Base-by-base conservation (phyloP, 2,888 invertebrate genomes). In the Drosophila demipolita region DNA sequence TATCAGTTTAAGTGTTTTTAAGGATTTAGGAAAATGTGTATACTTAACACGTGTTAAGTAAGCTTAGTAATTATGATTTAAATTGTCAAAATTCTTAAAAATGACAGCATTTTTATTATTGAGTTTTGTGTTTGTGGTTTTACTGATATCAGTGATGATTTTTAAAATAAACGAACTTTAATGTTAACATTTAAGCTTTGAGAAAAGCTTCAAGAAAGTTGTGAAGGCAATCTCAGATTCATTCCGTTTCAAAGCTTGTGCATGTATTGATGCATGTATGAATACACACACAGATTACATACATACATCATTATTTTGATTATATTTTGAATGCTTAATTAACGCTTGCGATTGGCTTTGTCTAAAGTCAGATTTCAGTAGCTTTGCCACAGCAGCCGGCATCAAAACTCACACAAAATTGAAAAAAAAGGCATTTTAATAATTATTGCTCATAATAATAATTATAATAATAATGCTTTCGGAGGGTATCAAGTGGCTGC, bases 401-500 rank as follows among this genome's bases (percentile, higher is more conserved):
- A 38, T 23, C 57, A 29, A 36, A 66, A 65, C 55, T 69, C 42
- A 42, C 45, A 26, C 35, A 8, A 49, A 58, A 45, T 20, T 1
- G 8, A 26, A 38, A 36, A 42, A 45, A 17, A 29, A 42, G 35
- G 35, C 38, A 33, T 26, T 3, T 48, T 38, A 26, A 26, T 11
- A 35, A 68, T 35, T 23, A 52, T n/a, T 36, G 15, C 12, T 8
- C 15, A 15, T 15, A 8, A 45, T n/a, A 40, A 17, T 40, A 40
- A 40, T 45, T 20, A 7, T 45, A 12, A 45, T 20, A 42, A 72
- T 32, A 70, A 90, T 91, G 91, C 57, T 90, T 32, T 67, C 68
- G 40, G 82, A 89, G 70, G 76, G 73, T 33, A 64, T 90, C 59
- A 53, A 69, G 42, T 78, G 90, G 80, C 75, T 91, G 45, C 74